These are phyloP conservation scores for Acomys russatus DNA, from an alignment of 2,797 vertebrate genomes.

Conservation along the genomic window DNA sequence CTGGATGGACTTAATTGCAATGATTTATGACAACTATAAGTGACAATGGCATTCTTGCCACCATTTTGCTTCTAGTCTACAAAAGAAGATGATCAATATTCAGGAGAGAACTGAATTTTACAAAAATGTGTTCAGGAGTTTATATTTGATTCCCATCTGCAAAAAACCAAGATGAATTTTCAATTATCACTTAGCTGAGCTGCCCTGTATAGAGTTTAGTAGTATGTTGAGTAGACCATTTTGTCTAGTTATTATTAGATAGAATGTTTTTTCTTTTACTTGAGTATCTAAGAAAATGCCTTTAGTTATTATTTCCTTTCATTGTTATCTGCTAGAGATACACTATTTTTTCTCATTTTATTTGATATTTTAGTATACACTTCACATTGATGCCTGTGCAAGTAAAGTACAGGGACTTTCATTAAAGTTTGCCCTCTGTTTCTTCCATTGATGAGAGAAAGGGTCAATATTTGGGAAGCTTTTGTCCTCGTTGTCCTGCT, in stretches of 20 bases:
- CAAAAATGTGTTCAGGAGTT: background rate
- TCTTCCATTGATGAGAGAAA: constrained; percentile 1
- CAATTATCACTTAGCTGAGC: background rate
- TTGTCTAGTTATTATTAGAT: constrained; percentile 4
- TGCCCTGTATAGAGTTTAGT: background rate
- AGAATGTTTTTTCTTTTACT: constrained; percentile 2
- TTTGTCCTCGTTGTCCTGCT: background rate
- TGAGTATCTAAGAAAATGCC: constrained; percentile 1
- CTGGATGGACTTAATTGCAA: constrained; percentile 68
- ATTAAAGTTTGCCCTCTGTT: background rate
- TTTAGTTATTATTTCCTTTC: background rate
- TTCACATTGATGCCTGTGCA: background rate
- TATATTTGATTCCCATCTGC: constrained; percentile 2
- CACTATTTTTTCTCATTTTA: background rate
- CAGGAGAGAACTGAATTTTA: constrained; percentile 43
- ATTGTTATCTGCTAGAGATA: constrained; percentile 13
- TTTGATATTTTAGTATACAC: background rate
- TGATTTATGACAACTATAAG: constrained; percentile 56
- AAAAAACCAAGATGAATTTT: background rate
- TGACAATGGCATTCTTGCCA: constrained; percentile 34
- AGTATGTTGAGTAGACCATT: background rate
- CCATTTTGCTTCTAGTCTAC: constrained; percentile 58
- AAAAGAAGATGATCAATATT: constrained; percentile 46
- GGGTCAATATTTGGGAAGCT: background rate
- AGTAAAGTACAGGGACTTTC: constrained; percentile 18